Conservation (phyloP, 2,113 vertebrate species). For the Pimephales promelas region DNA sequence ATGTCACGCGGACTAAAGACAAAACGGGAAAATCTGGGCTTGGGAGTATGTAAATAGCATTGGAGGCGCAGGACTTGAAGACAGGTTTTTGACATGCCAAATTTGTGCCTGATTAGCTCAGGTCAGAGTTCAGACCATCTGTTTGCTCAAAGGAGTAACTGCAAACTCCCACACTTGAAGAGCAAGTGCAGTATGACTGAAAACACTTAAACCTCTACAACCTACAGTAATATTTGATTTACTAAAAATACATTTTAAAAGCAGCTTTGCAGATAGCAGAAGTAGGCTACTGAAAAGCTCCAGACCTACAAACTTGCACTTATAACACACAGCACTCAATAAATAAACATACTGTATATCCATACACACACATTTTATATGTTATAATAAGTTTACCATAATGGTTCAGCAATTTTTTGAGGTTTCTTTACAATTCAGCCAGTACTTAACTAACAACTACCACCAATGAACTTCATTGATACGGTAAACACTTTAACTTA, state of each 20-base stretch:
- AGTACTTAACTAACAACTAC: background rate
- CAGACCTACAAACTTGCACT: background rate
- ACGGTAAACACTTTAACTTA: too few species aligned
- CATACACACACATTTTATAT: background rate
- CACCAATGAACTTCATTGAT: too few species aligned
- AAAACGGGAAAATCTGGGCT: constrained; percentile 43
- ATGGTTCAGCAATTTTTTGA: background rate
- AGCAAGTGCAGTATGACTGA: background rate
- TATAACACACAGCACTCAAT: background rate
- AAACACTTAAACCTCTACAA: background rate
- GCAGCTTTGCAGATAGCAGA: background rate
- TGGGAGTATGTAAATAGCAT: constrained; percentile 41
- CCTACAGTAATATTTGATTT: background rate
- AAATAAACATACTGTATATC: background rate
- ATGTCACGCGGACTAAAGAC: constrained; percentile 21
- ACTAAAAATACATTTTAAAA: background rate
- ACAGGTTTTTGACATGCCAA: constrained; percentile 49
- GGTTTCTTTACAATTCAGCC: background rate
- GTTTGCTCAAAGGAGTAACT: constrained; percentile 49
- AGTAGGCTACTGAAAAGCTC: background rate
- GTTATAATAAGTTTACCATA: background rate
- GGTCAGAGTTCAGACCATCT: constrained; percentile 47
- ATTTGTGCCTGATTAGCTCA: constrained; percentile 52
- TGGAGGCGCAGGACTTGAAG: constrained; percentile 2
- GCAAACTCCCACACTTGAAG: constrained; percentile 29